Conservation (phyloP, 2,113 vertebrate genomes). For the Salvelinus sp. region DNA sequence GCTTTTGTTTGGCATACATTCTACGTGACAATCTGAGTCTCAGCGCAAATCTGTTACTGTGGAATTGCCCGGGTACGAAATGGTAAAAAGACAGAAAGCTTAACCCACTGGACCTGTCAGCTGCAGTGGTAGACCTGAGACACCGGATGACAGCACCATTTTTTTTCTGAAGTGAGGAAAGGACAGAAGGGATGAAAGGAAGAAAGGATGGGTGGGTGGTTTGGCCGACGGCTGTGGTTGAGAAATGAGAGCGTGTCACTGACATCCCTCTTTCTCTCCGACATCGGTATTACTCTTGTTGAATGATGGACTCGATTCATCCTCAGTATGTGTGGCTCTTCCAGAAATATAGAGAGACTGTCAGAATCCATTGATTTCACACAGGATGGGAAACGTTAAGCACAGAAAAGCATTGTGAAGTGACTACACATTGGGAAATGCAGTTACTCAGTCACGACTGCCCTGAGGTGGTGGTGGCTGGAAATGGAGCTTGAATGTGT, state of each 20-base stretch:
- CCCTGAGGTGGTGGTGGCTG: too few species aligned
- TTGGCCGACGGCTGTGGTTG: too few species aligned
- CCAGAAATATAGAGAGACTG: constrained; percentile 31
- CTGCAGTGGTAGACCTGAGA: too few species aligned
- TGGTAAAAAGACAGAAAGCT: too few species aligned
- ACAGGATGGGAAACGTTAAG: constrained; percentile 42
- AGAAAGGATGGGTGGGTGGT: neutral
- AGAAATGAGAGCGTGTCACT: too few species aligned
- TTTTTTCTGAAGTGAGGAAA: neutral
- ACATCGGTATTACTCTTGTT: constrained; percentile 11
- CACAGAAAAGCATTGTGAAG: constrained; percentile 30
- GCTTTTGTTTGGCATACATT: too few species aligned
- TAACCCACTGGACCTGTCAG: too few species aligned
- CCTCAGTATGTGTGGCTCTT: constrained; percentile 31
- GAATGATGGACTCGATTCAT: constrained; percentile 45
- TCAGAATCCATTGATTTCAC: constrained; percentile 52
- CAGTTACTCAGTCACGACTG: constrained; percentile 23
- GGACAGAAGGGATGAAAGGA: neutral
- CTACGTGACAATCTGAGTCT: too few species aligned
- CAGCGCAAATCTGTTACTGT: too few species aligned
- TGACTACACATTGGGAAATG: constrained; percentile 23
- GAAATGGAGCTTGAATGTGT: neutral
- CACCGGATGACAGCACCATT: neutral
- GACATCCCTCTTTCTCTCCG: too few species aligned
- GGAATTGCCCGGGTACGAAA: too few species aligned